Evolutionary conservation across 2,888 invertebrate genomes (phyloP), one percentile per base, ranked within the genome.

Genomic region (Globia sparganii): DNA sequence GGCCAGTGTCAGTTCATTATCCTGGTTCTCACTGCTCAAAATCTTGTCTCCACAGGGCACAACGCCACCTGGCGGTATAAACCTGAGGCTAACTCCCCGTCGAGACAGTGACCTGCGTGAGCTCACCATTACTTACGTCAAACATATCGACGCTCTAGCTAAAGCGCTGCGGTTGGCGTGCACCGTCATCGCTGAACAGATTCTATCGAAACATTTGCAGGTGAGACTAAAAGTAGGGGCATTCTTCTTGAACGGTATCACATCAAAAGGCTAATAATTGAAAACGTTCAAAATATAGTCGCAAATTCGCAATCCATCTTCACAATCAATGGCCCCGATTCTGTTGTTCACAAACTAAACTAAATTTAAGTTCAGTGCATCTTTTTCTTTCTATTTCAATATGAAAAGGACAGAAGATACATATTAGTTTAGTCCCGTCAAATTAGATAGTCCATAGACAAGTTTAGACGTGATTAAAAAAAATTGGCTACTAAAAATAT

Each of bases 81-180:
- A 97, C 89, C 94, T 98, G 87, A 96, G 96, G 83, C 94, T 97
- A 56, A 92, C 93, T n/a, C 94, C 97, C 1, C 94, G 97, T 0
- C 93, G 97, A 0, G 97, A 97, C 87, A 95, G 97, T 13, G 97
- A 97, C 78, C 85, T 96, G 2, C 94, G 96, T 61, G 97, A 97
- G 84, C 89, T 97, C 86, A 94, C 97, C 72, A 95, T 97, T 4
- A 91, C 94, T 0, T 97, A 97, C 91, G 94, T 97, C 31, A 95
- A 96, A 75, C 97, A 97, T 66, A 96, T 97, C 87, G 98, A 98
- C 91, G 94, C 96, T 0, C 92, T 97, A 70, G 97, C 97, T 0
- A 94, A 96, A 75, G 97, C 97, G 0, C 91, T 98, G 62, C 93
- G 97, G 25, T 91, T 95, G 75, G 97, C 97, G 0, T 95, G 97